Base-by-base conservation (phyloP, 1,140 invertebrate species). In the Ephestia elutella region DNA sequence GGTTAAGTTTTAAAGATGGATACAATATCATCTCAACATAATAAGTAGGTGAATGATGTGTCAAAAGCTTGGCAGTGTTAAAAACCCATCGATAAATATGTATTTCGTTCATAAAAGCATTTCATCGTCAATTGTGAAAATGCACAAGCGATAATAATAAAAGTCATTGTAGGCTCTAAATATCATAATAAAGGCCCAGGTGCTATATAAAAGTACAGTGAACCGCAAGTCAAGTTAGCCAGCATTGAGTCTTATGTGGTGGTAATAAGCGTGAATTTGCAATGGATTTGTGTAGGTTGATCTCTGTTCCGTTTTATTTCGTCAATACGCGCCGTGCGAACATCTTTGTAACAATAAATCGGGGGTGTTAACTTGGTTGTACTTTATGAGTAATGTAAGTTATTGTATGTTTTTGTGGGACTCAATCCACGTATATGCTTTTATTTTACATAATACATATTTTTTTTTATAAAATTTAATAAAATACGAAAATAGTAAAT, bases 341-440 rank as follows among this genome's bases (percentile, higher is more conserved):
- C 62, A 60, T 62, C 61, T 71, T 73, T 75, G 63, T 66, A 25
- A 35, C 60, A 28, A 54, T 66, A 62, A 65, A 62, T 60, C 35
- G 57, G 49, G 56, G 57, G 55, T 66, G 57, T 63, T 59, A 66
- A 62, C 51, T 49, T 49, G 21, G 30, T 25, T 25, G 18, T 21
- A 13, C 35, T 49, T 58, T 63, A 30, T 59, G 32, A 51, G n/a
- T 38, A 25, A 35, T 35, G 32, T 32, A 32, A 32, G 30, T 32
- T 32, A 32, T 32, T 32, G 30, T 28, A 28, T 32, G 11, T 32
- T 32, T 32, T 32, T 32, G 30, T 32, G 21, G 21, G n/a, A n/a
- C n/a, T n/a, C n/a, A n/a, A n/a, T n/a, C n/a, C n/a, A n/a, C n/a
- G n/a, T n/a, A n/a, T n/a, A n/a, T 28, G 25, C 25, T 28, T 28